Base-by-base conservation (phyloP, 2,113 vertebrate species). In the Arenaria interpres region DNA sequence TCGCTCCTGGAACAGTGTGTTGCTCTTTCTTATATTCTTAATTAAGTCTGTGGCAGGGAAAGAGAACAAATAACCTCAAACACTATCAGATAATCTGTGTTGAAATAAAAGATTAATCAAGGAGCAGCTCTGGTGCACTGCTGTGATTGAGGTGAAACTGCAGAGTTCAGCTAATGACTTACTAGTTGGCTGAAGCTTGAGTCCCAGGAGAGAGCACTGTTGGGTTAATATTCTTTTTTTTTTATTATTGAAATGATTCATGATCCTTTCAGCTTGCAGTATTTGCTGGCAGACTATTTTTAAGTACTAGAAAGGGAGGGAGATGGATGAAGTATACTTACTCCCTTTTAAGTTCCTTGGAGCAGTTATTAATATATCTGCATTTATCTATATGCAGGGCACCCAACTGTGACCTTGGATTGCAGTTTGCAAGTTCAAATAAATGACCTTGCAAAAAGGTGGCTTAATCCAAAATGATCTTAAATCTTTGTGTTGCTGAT, bases 21-120 rank as follows among this genome's bases (percentile, higher is more conserved):
- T 76, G 33, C 27, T 62, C 48, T 83, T 51, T 25, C 13, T 67
- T n/a, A 35, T 1, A 4, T 25, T 51, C 77, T 72, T 73, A 85
- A 89, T 94, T 89, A 95, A 71, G 53, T 78, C 43, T 8, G 2
- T 15, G 27, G 32, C 27, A 23, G 54, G 54, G 39, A 23, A 56
- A 69, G 72, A 57, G 68, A 90, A 60, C 72, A 88, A 85, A 57
- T 14, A 82, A 59, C 54, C 51, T 75, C 64, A 51, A 84, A 59
- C 27, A 6, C 30, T 19, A 93, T 25, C 71, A 51, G 82, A 43
- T 39, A 41, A 64, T 35, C 57, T 46, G 41, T 67, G 85, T 10
- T 69, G 63, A 73, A 92, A 90, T 66, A 41, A 78, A 92, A 90
- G 77, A 92, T 93, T 50, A 66, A 94, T 91, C 46, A 33, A n/a